These are phyloP conservation scores for Psylliodes chrysocephalus DNA, from an alignment of 2,888 invertebrate species.

Conservation along the genomic window DNA sequence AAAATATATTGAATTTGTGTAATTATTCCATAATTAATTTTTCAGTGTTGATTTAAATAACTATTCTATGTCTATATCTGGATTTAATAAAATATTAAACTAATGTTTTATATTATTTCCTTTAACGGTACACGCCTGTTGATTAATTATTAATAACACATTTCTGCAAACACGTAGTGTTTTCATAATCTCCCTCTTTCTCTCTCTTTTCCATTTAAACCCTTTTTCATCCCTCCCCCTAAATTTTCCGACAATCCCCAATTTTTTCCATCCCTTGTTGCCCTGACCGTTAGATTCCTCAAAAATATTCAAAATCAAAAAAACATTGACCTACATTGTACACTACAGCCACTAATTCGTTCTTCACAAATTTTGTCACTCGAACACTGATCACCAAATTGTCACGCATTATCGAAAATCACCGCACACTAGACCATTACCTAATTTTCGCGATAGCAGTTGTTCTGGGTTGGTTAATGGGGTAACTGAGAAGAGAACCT, in stretches of 20 bases:
- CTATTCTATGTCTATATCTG: no score
- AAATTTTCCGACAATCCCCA: background rate
- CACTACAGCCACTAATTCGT: conserved; percentile 1
- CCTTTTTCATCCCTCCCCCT: no score
- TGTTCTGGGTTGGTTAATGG: conserved; percentile 12
- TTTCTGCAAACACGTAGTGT: background rate
- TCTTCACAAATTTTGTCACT: conserved; percentile 1
- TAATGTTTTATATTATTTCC: no score
- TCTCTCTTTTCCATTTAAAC: no score
- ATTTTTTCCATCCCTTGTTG: background rate
- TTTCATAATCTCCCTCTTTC: no score
- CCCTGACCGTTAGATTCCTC: background rate
- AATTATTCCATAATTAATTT: no score
- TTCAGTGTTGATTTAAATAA: no score
- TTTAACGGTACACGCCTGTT: conserved; percentile 1
- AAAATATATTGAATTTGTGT: no score
- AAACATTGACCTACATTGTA: conserved; percentile 8
- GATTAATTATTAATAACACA: conserved; percentile 7
- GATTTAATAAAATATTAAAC: no score
- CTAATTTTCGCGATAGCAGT: conserved; percentile 21
- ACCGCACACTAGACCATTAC: conserved; percentile 26
- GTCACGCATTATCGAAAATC: conserved; percentile 36
- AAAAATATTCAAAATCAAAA: background rate
- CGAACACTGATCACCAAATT: conserved; percentile 13
- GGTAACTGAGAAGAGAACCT: conserved; percentile 23